Percentiles rank a stretch among this genome's conserved stretches.
Conservation (phyloP, 2,113 vertebrate genomes). For the Nothocercus nigrocapillus region DNA sequence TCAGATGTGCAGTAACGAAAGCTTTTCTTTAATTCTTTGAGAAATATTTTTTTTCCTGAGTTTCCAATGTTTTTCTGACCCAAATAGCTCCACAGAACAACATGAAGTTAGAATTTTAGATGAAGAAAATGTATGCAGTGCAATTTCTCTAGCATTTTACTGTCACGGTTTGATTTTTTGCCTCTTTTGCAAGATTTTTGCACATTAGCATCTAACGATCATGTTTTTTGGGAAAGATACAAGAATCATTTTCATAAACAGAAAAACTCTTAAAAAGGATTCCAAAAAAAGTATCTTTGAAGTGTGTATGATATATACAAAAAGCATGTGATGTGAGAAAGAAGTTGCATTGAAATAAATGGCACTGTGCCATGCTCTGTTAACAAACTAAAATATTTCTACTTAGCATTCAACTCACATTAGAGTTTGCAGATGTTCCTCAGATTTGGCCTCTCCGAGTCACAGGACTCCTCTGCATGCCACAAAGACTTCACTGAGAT, state of each 20-base stretch:
- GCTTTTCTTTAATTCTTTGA: background rate
- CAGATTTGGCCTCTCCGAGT: background rate
- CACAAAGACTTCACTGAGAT: background rate
- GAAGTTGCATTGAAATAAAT: background rate
- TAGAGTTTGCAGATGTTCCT: background rate
- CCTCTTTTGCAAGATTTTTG: background rate
- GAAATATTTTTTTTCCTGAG: background rate
- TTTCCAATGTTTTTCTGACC: background rate
- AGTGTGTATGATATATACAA: background rate
- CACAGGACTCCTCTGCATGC: background rate
- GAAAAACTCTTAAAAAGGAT: background rate
- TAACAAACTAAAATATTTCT: background rate
- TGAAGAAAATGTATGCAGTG: background rate
- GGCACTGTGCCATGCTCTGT: background rate
- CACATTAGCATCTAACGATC: background rate
- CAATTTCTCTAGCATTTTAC: background rate
- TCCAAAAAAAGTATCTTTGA: background rate
- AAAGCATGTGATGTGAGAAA: conserved; percentile 5
- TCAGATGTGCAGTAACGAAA: background rate
- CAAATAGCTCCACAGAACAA: background rate
- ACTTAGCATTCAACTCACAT: background rate
- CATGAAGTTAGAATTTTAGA: background rate
- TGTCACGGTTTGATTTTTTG: background rate
- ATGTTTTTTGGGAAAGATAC: conserved; percentile 5
- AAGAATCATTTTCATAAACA: background rate